A percentile compares a stretch with the other conserved stretches of the same genome.
Conservation (phyloP, 2,888 invertebrate genomes). For the Sphecodes monilicornis region DNA sequence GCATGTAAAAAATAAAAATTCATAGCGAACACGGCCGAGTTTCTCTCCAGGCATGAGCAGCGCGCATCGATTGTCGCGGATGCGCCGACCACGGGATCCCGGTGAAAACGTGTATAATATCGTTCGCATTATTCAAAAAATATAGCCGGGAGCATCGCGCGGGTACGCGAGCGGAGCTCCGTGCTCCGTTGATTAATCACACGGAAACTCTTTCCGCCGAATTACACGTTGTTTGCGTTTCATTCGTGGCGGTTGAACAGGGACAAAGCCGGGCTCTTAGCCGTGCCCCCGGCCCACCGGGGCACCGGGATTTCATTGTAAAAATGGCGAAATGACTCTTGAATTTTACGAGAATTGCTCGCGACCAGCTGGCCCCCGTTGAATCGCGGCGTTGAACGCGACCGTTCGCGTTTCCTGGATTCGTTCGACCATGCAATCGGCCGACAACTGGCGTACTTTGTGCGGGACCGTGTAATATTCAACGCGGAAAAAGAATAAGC, state of each 20-base stretch:
- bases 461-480: constrained; percentile 30
- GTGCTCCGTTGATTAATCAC: constrained; percentile 36
- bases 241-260: neutral
- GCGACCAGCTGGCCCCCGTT: constrained; percentile 18
- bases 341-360: constrained; percentile 41
- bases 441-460: constrained; percentile 34
- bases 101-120: constrained; percentile 44
- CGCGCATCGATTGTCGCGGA: constrained; percentile 31
- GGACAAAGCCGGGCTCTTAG: constrained; percentile 26
- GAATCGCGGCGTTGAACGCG: constrained; percentile 4
- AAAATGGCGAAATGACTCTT: constrained; percentile 29
- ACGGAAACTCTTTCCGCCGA: constrained; percentile 16
- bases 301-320: constrained; percentile 28
- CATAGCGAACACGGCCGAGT: neutral
- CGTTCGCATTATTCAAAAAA: constrained; percentile 43
- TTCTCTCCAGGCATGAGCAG: neutral
- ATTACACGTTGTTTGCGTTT: constrained; percentile 28
- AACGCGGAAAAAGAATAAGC: constrained; percentile 36
- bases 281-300: neutral
- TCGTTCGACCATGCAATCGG: constrained; percentile 36
- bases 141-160: neutral
- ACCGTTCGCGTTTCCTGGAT: neutral
- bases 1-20: constrained; percentile 63
- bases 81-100: neutral
- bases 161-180: neutral